phyloP scores from a whole-genome alignment of 2,113 vertebrate species.

The Sardina pilchardus region DNA sequence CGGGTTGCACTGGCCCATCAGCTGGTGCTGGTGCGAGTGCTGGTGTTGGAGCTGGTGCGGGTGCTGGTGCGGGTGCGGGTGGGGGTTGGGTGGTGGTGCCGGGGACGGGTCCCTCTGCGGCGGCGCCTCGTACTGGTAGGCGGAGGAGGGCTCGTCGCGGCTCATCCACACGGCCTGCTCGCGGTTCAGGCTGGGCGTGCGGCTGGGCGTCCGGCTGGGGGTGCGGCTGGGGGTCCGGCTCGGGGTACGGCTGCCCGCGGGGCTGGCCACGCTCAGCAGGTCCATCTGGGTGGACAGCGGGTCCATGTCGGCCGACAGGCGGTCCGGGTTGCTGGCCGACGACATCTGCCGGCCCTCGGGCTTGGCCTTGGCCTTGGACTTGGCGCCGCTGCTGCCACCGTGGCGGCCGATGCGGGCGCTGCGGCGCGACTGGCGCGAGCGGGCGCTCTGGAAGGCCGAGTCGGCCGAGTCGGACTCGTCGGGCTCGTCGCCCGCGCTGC shows the following conservation, averaged over 20 bases:
- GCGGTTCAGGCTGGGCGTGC: constrained; percentile 86
- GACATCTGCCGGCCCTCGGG: constrained; percentile 61
- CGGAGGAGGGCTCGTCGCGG: constrained; percentile 83
- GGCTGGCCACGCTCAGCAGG: constrained; percentile 86
- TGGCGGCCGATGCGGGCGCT: constrained; percentile 91
- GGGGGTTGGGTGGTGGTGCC: constrained; percentile 75
- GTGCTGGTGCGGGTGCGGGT: constrained; percentile 45
- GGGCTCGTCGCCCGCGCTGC: constrained; percentile 92
- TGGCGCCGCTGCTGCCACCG: constrained; percentile 70
- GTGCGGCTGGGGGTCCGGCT: constrained; percentile 75
- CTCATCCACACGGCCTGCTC: constrained; percentile 87
- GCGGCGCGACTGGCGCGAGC: constrained; percentile 92
- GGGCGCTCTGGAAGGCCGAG: constrained; percentile 93
- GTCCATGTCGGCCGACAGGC: constrained; percentile 88
- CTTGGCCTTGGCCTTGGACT: constrained; percentile 58
- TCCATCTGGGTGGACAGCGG: constrained; percentile 94
- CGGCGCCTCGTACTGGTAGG: constrained; percentile 82
- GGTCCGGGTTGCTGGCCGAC: constrained; percentile 75
- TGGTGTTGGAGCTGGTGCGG: constrained; percentile 46
- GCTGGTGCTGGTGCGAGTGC: constrained; percentile 60
- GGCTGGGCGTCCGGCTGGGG: constrained; percentile 71
- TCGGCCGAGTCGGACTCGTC: constrained; percentile 94
- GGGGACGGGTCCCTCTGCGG: constrained; percentile 70
- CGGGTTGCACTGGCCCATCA: constrained; percentile 88
- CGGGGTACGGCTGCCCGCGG: constrained; percentile 55